A percentile compares a stretch with the other conserved stretches of the same genome.
phyloP scores from a whole-genome alignment of 1,140 invertebrate genomes.

The Drosophila yakuba region DNA sequence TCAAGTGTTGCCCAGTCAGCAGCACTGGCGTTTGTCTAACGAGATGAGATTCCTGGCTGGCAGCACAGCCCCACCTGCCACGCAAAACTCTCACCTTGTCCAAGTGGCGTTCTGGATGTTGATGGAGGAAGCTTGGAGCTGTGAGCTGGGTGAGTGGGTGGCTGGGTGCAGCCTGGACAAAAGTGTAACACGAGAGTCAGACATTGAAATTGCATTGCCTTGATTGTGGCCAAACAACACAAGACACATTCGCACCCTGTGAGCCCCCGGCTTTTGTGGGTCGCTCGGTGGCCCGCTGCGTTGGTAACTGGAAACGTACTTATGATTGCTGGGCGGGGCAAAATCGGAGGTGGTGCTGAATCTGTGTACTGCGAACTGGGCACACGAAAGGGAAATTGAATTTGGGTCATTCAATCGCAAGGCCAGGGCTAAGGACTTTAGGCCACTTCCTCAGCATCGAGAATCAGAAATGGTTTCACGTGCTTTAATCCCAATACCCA shows the following conservation, averaged over 20 bases:
- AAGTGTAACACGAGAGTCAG: slow-evolving; percentile 72
- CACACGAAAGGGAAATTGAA: slow-evolving; percentile 64
- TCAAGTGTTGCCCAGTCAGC: slow-evolving; percentile 56
- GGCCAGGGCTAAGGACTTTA: slow-evolving; percentile 31
- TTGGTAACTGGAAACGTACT: slow-evolving; percentile 81
- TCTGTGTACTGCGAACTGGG: not conserved
- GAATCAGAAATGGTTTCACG: slow-evolving; percentile 38
- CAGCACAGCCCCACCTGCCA: not conserved
- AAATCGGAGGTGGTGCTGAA: not conserved
- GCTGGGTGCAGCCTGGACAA: slow-evolving; percentile 16
- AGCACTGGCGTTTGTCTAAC: slow-evolving; percentile 55
- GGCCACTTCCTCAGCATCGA: slow-evolving; percentile 10
- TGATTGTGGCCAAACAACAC: slow-evolving; percentile 69
- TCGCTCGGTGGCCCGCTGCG: slow-evolving; percentile 63
- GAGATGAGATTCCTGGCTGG: slow-evolving; percentile 46
- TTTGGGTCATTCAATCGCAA: slow-evolving; percentile 73
- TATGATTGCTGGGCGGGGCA: slow-evolving; percentile 43
- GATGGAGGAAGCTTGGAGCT: not conserved
- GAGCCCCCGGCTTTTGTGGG: slow-evolving; percentile 15
- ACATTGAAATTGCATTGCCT: slow-evolving; percentile 82
- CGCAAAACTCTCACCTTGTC: slow-evolving; percentile 24
- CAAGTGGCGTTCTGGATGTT: slow-evolving; percentile 1
- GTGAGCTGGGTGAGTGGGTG: too few relatives aligned
- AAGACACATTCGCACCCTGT: slow-evolving; percentile 46
- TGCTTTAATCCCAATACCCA: slow-evolving; percentile 27